Conservation (phyloP, 2,113 vertebrate genomes). For the Oreotrochilus melanogaster region DNA sequence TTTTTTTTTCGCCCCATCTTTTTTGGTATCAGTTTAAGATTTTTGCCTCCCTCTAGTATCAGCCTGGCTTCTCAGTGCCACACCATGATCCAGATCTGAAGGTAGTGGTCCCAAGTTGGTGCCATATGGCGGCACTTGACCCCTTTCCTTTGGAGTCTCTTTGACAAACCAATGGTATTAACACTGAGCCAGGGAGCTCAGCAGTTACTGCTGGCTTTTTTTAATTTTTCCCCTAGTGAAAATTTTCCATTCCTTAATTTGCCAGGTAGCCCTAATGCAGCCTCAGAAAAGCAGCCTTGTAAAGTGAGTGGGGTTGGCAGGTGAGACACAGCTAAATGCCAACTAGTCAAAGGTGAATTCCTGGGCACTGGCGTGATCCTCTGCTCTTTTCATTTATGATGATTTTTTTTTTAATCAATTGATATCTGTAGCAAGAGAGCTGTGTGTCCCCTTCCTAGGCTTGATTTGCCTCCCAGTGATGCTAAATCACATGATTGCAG, state of each 20-base stretch:
- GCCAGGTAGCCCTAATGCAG: neutral
- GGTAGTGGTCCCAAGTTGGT: fast-evolving
- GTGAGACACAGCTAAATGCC: conserved; percentile 27
- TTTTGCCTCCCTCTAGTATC: neutral
- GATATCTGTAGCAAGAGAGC: neutral
- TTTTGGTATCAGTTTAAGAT: neutral
- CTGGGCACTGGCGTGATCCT: neutral
- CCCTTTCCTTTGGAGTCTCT: neutral
- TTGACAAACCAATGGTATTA: neutral
- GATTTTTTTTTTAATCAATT: neutral
- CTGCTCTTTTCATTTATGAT: neutral
- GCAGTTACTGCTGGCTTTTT: neutral
- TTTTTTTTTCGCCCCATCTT: neutral
- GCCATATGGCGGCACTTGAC: fast-evolving
- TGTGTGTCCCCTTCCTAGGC: neutral
- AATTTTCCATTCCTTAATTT: neutral
- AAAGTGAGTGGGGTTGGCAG: neutral
- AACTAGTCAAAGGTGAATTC: neutral
- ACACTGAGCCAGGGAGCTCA: neutral
- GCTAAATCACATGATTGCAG: neutral
- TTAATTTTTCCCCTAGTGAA: neutral
- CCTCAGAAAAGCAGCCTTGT: neutral
- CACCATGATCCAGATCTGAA: neutral
- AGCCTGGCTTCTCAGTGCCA: neutral
- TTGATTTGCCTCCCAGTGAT: neutral